phyloP scores from a whole-genome alignment of 2,113 vertebrate genomes.

The Saccopteryx bilineata region DNA sequence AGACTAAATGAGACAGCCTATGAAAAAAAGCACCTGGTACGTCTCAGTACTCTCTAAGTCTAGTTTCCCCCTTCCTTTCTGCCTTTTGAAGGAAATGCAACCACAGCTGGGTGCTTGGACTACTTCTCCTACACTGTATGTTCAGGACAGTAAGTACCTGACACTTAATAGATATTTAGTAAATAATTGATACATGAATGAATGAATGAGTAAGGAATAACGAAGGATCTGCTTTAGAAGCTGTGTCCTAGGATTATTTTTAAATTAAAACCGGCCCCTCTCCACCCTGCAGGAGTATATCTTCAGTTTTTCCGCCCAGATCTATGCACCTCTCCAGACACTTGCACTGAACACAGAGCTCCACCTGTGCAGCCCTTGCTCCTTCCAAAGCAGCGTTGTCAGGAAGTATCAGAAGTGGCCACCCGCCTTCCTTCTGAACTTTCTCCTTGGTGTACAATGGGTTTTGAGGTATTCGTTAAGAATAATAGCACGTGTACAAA shows the following conservation, averaged over 20 bases:
- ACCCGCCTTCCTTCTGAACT: neutral
- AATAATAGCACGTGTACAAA: neutral
- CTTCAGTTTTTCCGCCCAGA: neutral
- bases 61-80: neutral
- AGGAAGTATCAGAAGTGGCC: neutral
- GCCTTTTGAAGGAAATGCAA: neutral
- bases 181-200: neutral
- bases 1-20: neutral
- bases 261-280: slow-evolving; percentile 30
- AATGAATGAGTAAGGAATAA: slow-evolving; percentile 16
- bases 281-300: neutral
- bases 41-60: neutral
- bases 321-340: neutral
- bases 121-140: neutral
- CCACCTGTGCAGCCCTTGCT: neutral
- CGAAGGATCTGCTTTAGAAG: neutral
- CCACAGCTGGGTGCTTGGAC: neutral
- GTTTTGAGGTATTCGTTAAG: neutral
- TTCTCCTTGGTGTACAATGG: neutral
- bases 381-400: neutral
- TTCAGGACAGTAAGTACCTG: neutral
- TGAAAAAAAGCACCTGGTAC: neutral
- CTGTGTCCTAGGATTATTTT: slow-evolving; percentile 14
- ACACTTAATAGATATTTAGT: neutral
- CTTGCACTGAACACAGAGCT: neutral